Evolutionary conservation across 2,888 invertebrate genomes (phyloP), one percentile per base, ranked within the genome.

Genomic region (Luffia ferchaultella): DNA sequence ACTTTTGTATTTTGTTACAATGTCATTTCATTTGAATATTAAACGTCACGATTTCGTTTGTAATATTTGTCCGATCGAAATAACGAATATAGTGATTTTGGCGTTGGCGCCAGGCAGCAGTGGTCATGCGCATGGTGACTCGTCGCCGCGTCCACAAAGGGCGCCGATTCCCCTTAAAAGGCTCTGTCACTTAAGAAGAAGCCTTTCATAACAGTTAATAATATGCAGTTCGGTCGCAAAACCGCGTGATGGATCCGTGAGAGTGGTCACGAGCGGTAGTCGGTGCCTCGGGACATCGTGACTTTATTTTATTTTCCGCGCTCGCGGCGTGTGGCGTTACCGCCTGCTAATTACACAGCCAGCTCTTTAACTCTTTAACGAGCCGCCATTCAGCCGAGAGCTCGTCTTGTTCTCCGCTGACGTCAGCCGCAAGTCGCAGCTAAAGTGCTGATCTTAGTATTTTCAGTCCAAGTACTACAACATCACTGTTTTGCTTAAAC

Each of bases 121-220:
- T 56, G 55, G 53, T 56, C n/a, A n/a, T n/a, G n/a, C n/a, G n/a
- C n/a, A n/a, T n/a, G n/a, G n/a, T n/a, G n/a, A n/a, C n/a, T n/a
- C n/a, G n/a, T n/a, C 61, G 51, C 53, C 52, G 54, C 41, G 19
- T 45, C 50, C 57, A 60, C 60, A 65, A 67, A 65, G 65, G 66
- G 62, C 64, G 62, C 56, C 56, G 57, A 57, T 62, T 60, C 57
- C 56, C 73, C 70, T 62, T 75, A 76, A 74, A 80, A 71, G 78
- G 75, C 60, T 56, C 65, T 70, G 75, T 76, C 76, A 75, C 71
- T 73, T 71, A 67, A 65, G 58, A 58, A 62, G 63, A 60, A 62
- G 67, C 69, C 72, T 78, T 77, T 79, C 77, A 79, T 78, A 77
- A 76, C 68, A 72, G 70, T 70, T 74, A 76, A 77, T 73, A 73